Evolutionary conservation across 2,888 invertebrate genomes (phyloP).

Genomic region (Melipona beecheii): DNA sequence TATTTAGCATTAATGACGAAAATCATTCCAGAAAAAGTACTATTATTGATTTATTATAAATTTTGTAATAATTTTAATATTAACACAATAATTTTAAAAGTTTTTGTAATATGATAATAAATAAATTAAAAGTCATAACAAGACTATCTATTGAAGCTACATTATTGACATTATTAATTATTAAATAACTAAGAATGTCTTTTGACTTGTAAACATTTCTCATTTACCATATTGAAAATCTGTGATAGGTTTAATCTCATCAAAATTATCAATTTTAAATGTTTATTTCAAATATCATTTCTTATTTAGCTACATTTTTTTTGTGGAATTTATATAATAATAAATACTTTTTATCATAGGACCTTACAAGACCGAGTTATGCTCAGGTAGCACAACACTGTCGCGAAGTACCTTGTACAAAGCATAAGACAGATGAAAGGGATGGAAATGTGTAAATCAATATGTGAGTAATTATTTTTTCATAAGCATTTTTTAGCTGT

Average conservation of each 20-base stretch:
- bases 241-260: too few species aligned
- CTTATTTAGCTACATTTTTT: not conserved
- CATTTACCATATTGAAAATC: too few species aligned
- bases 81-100: not conserved
- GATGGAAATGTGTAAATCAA: constrained; percentile 81
- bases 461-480: constrained; percentile 66
- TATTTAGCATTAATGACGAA: not conserved
- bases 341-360: constrained; percentile 72
- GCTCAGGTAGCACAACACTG: constrained; percentile 84
- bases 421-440: constrained; percentile 82
- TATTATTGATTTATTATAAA: not conserved
- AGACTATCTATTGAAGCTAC: not conserved
- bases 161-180: not conserved
- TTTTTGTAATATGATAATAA: not conserved
- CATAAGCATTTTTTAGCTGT: not conserved
- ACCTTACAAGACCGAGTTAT: constrained; percentile 83
- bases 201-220: not conserved
- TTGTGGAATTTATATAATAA: not conserved
- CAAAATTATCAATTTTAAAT: too few species aligned
- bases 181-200: not conserved
- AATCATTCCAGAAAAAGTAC: not conserved
- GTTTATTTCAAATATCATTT: too few species aligned
- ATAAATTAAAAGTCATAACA: not conserved
- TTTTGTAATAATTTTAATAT: not conserved
- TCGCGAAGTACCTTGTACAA: constrained; percentile 83